phyloP scores from a whole-genome alignment of 2,113 vertebrate species.

The Pteropus alecto region DNA sequence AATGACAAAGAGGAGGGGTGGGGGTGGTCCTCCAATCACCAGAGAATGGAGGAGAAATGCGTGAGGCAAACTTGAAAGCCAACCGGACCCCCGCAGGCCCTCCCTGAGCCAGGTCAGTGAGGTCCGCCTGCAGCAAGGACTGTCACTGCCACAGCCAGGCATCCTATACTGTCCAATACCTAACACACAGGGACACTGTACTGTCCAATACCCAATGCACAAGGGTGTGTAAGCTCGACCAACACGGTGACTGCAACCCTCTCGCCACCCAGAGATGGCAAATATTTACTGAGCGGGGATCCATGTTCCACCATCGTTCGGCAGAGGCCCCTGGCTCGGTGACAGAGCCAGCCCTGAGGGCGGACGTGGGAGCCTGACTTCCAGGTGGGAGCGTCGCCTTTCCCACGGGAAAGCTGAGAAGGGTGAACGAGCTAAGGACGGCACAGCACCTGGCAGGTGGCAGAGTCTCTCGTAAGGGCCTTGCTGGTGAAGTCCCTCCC shows the following conservation, averaged over 20 bases:
- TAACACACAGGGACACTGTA: background rate
- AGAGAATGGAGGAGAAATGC: background rate
- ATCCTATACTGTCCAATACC: background rate
- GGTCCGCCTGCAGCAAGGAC: background rate
- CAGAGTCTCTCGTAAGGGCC: accelerated
- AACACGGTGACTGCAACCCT: too few species aligned
- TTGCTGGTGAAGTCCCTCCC: background rate
- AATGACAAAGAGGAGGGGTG: background rate
- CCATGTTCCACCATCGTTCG: background rate
- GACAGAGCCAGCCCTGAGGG: background rate
- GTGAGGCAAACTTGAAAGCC: accelerated
- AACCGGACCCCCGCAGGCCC: too few species aligned
- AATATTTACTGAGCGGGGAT: background rate
- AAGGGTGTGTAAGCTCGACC: too few species aligned
- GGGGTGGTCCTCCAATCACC: background rate
- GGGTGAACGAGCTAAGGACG: accelerated
- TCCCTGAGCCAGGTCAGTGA: background rate
- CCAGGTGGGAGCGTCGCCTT: background rate
- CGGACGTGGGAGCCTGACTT: background rate
- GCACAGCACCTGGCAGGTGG: background rate
- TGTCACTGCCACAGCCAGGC: background rate
- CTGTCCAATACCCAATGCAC: background rate
- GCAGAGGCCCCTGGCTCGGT: background rate
- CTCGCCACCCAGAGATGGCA: background rate
- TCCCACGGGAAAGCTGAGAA: accelerated